phyloP scores from a whole-genome alignment of 2,888 invertebrate genomes.

The Diplolepis rosae region DNA sequence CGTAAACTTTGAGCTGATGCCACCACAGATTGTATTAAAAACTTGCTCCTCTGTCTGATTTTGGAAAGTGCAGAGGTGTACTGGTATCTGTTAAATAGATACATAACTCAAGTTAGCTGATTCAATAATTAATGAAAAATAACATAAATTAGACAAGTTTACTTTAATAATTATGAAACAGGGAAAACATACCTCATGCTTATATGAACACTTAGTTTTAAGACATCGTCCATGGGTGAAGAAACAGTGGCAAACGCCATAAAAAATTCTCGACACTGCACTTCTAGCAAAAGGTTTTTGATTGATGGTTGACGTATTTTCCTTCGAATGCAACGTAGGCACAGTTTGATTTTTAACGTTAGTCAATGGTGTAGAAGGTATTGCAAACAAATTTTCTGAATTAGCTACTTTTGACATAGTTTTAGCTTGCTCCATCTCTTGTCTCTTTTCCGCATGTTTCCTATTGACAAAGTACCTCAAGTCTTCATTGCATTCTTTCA shows the following conservation, averaged over 20 bases:
- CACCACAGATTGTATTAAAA: neutral
- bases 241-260: neutral
- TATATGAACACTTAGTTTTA: neutral
- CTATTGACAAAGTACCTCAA: neutral
- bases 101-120: too few relatives aligned
- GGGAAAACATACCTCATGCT: neutral
- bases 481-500: neutral
- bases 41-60: neutral
- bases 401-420: neutral
- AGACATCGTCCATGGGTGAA: neutral
- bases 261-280: neutral
- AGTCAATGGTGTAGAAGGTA: neutral
- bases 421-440: neutral
- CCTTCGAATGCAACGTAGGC: neutral
- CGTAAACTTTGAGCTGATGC: neutral
- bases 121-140: too few relatives aligned
- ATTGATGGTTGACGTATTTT: neutral
- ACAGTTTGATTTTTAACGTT: neutral
- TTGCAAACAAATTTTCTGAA: neutral
- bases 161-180: neutral
- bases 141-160: neutral
- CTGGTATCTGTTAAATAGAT: constrained; percentile 12
- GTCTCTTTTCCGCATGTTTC: neutral
- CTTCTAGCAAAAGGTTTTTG: neutral
- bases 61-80: neutral